Percentiles rank a stretch among this genome's conserved stretches.
These are phyloP conservation scores for Myripristis murdjan DNA, from an alignment of 2,797 vertebrate genomes.

Conservation along the genomic window DNA sequence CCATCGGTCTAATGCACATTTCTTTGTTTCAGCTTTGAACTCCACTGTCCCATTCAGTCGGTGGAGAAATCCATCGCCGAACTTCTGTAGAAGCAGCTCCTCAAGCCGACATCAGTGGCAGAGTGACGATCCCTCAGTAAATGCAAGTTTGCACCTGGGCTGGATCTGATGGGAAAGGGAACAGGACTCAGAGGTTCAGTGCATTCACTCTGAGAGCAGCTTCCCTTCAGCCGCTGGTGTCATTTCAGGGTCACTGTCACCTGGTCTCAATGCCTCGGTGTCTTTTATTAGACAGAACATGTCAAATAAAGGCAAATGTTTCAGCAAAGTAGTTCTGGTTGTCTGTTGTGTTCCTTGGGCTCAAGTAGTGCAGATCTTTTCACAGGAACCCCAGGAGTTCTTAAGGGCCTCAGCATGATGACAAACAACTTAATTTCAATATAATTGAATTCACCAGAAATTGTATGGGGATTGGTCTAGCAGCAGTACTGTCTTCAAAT, in stretches of 20 bases:
- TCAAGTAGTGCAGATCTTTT: no score
- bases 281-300: conserved; percentile 11
- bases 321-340: background rate
- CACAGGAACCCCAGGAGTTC: no score
- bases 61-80: conserved; percentile 82
- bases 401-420: no score
- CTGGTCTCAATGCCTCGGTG: conserved; percentile 8
- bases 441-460: no score
- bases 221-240: conserved; percentile 74
- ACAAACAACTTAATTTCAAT: no score
- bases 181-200: conserved; percentile 74
- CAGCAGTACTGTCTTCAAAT: no score
- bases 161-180: conserved; percentile 83
- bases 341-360: background rate
- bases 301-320: conserved; percentile 35
- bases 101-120: conserved; percentile 56
- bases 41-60: conserved; percentile 78
- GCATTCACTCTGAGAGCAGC: conserved; percentile 81
- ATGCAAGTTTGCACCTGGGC: conserved; percentile 84
- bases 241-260: conserved; percentile 25
- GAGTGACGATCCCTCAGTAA: conserved; percentile 87
- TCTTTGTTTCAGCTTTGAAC: conserved; percentile 81
- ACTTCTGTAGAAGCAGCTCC: conserved; percentile 69
- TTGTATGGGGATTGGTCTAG: no score
- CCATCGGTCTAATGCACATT: conserved; percentile 1